Conservation (phyloP, 1,140 invertebrate species). For the Drosophila asahinai region DNA sequence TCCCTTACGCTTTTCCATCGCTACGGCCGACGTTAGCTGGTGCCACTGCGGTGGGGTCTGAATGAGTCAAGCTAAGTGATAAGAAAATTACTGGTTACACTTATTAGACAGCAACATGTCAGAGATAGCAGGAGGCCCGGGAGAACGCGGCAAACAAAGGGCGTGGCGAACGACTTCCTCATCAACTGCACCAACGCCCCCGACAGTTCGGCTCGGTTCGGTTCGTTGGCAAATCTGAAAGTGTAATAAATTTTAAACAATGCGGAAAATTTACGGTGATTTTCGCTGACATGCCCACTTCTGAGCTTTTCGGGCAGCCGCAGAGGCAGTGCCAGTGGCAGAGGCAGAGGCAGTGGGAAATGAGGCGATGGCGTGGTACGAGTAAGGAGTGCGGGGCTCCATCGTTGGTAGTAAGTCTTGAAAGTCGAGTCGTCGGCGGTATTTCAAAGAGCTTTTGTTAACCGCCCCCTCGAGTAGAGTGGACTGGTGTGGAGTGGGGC, state of each 20-base stretch:
- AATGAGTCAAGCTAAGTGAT: slow-evolving; percentile 60
- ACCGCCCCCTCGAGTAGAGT: slow-evolving; percentile 50
- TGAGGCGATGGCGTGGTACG: slow-evolving; percentile 1
- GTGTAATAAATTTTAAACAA: slow-evolving; percentile 84
- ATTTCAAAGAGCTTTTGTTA: slow-evolving; percentile 78
- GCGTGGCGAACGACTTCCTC: slow-evolving; percentile 60
- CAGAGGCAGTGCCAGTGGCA: slow-evolving; percentile 18
- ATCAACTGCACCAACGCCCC: slow-evolving; percentile 32
- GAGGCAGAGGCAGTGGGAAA: slow-evolving; percentile 33
- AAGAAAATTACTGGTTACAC: slow-evolving; percentile 82
- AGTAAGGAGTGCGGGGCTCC: slow-evolving; percentile 24
- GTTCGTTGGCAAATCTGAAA: slow-evolving; percentile 73
- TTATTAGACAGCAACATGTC: slow-evolving; percentile 80
- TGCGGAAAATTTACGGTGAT: slow-evolving; percentile 83
- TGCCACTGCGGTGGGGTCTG: not conserved
- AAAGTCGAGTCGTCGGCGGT: slow-evolving; percentile 66
- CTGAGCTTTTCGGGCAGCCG: slow-evolving; percentile 65
- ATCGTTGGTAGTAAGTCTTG: slow-evolving; percentile 72
- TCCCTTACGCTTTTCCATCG: not conserved
- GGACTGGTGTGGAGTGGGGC: slow-evolving; percentile 12
- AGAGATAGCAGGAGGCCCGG: slow-evolving; percentile 60
- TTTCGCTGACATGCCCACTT: slow-evolving; percentile 83
- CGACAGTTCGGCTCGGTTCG: slow-evolving; percentile 6
- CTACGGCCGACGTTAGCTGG: not conserved
- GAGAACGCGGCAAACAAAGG: slow-evolving; percentile 66